Base-by-base conservation (phyloP, 2,888 invertebrate genomes). In the Chloroclystis v-ata region DNA sequence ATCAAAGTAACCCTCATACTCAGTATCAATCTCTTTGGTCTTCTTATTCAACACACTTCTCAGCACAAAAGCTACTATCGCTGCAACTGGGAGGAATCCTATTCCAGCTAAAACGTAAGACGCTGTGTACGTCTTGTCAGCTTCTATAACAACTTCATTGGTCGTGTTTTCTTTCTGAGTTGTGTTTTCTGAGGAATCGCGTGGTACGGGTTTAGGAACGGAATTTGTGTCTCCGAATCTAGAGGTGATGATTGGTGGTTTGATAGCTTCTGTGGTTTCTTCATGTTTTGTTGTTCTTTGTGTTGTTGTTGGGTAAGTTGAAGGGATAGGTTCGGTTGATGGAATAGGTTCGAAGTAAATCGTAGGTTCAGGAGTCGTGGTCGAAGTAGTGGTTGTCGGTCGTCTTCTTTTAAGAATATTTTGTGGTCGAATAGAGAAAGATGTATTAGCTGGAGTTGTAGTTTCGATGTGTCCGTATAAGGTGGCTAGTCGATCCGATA, bases 1-100 rank as follows among this genome's bases (percentile, higher is more conserved):
- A 1, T 91, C 89, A 33, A 90, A 90, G 56, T 91, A 91, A 1
- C 90, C 90, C 61, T 91, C 91, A 46, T 91, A 90, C 54, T 90
- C 91, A 1, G 87, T 81, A 53, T 90, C 90, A 46, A 89, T 74
- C 49, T 88, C 88, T 78, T 89, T 89, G 60, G 82, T 79, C 56
- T 90, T 84, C 46, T 89, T 89, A 59, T 89, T 82, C 43, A 91
- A 70, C 47, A 90, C 68, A 60, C 89, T 89, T 54, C 89, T 85
- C 60, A 89, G 71, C 38, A 91, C 76, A 66, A 91, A 91, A 6
- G 86, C 78, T 37, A 91, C 77, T 25, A 91, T 90, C 10, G 90
- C 89, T 40, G 89, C 78, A 26, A 91, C 79, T 0, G 91, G 91
- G 13, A 91, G 67, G 59, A 91, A 89, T 6, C 91, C 91, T 37